Base-by-base conservation (phyloP, 2,888 invertebrate species). In the Pristionchus maxplancki region DNA sequence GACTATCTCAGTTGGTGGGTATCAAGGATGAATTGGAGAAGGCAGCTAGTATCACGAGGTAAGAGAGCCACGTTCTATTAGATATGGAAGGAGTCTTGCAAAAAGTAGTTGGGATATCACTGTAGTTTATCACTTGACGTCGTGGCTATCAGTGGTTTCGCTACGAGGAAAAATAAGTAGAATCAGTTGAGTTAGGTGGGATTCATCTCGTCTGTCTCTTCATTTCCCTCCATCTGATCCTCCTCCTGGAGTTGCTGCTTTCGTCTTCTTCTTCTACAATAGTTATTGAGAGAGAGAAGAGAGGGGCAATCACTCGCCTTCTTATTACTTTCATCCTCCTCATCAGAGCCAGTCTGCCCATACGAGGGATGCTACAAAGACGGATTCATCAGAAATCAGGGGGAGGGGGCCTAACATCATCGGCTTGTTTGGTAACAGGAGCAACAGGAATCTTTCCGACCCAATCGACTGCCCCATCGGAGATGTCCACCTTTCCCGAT, bases 21-120 rank as follows among this genome's bases (percentile, higher is more conserved):
- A 86, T 92, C 17, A 87, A 90, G 20, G 91, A 92, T 31, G 89
- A 90, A 62, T 62, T 92, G 74, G 91, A 92, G 81, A 91, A 91
- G 81, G 90, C 91, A 28, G 90, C 91, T 15, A 87, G 88, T 24
- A 31, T 53, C 8, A 53, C 74, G 31, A 64, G 85, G 85, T 86
- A 64, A 34, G 34, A 31, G 17, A 20, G 15, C 34, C 37, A n/a
- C n/a, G n/a, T 58, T 58, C 58, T 9, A 20, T 24, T 20, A 9
- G 24, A 53, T 53, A 24, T 9, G 58, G 24, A 58, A n/a, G 58
- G 58, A 58, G 58, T 9, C 20, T 50, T n/a, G n/a, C n/a, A n/a
- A n/a, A n/a, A n/a, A n/a, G n/a, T n/a, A n/a, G n/a, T n/a, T 13
- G 28, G 31, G 64, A 74, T 74, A 74, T 24, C 71, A 74, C 71